A percentile compares a stretch with the other conserved stretches of the same genome.
phyloP scores from a whole-genome alignment of 2,113 vertebrate species.

The Rhynchopsitta pachyrhyncha region DNA sequence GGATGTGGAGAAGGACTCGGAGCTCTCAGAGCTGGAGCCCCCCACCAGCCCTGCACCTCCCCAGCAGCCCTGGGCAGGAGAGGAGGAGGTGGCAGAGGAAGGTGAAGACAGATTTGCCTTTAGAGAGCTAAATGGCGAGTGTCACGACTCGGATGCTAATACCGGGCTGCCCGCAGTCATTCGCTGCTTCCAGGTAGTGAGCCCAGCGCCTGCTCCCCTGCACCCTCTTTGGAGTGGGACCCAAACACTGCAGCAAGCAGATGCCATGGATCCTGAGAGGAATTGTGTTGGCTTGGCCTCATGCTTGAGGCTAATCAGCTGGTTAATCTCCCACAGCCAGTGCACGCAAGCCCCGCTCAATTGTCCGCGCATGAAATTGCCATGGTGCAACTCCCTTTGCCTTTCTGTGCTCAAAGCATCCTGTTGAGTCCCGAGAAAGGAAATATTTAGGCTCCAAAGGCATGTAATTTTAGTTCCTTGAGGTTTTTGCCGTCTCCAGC shows the following conservation, averaged over 20 bases:
- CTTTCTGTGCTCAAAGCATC: neutral
- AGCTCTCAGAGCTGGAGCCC: conserved; percentile 16
- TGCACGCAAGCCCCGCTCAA: neutral
- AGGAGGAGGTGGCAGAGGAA: conserved; percentile 58
- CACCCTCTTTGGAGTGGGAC: neutral
- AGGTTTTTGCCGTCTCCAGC: neutral
- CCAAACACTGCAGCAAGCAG: conserved; percentile 70
- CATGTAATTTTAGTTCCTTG: neutral
- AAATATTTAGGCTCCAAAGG: neutral
- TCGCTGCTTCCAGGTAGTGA: conserved; percentile 83
- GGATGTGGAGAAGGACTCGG: conserved; percentile 53
- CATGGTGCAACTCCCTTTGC: neutral
- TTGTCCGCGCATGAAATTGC: neutral
- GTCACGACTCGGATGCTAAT: conserved; percentile 29
- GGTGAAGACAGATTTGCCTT: conserved; percentile 57
- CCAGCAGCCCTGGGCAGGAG: conserved; percentile 19
- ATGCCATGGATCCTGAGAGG: neutral
- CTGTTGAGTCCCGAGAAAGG: neutral
- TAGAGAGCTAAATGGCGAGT: conserved; percentile 63
- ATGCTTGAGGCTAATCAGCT: neutral
- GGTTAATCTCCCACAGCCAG: neutral
- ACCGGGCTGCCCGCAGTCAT: conserved; percentile 69
- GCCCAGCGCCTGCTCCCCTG: neutral
- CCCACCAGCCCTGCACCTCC: conserved; percentile 24
- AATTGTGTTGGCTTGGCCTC: neutral